Percentiles rank a stretch among this genome's conserved stretches.
phyloP scores from a whole-genome alignment of 1,140 invertebrate species.

The Trachelipus rathkii region DNA sequence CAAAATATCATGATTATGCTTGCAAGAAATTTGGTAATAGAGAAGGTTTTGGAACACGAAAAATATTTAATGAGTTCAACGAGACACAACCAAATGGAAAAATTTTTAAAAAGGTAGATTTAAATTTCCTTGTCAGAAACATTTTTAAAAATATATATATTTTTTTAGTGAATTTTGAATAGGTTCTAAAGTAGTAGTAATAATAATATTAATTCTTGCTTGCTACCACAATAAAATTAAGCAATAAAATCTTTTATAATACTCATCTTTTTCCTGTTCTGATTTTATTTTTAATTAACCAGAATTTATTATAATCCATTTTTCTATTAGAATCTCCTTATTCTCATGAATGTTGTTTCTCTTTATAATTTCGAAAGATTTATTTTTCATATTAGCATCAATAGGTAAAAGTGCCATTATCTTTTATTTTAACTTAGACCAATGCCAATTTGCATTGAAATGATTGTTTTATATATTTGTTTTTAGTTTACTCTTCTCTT shows the following conservation, averaged over 20 bases:
- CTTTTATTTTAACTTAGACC: no score
- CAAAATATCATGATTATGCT: slow-evolving; percentile 64
- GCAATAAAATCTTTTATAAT: not conserved
- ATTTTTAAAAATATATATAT: not conserved
- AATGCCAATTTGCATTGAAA: no score
- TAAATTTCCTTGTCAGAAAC: not conserved
- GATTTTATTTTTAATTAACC: not conserved
- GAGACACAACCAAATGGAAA: slow-evolving; percentile 88
- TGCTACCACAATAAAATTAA: not conserved
- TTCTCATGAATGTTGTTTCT: no score
- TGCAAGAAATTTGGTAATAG: slow-evolving; percentile 65
- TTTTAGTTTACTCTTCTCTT: no score
- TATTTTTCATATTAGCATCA: no score
- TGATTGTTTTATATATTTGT: no score
- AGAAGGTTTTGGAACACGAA: slow-evolving; percentile 80
- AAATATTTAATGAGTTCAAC: slow-evolving; percentile 87
- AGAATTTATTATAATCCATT: no score
- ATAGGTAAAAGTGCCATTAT: no score
- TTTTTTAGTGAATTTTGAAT: not conserved
- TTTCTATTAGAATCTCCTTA: no score
- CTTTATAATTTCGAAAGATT: no score
- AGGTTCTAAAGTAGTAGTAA: not conserved
- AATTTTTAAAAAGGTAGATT: slow-evolving; percentile 81
- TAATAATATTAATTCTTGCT: not conserved
- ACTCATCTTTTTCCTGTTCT: not conserved